These are phyloP conservation scores for Chaetodon auriga DNA, from an alignment of 2,113 vertebrate species.

Conservation along the genomic window DNA sequence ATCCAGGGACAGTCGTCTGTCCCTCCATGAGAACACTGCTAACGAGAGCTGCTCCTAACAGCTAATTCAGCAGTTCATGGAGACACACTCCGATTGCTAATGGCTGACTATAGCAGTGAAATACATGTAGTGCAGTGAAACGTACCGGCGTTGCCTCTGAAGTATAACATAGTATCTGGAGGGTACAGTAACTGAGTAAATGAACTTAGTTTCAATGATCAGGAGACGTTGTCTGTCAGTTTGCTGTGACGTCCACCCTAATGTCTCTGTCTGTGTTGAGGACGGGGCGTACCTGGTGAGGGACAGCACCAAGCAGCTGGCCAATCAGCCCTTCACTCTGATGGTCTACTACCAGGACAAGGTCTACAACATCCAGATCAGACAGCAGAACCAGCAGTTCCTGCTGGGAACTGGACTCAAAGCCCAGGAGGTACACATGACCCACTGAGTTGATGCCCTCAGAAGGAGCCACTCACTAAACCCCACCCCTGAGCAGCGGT, in stretches of 20 bases:
- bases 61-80: too few relatives aligned
- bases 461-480: too few relatives aligned
- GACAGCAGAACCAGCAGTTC: constrained; percentile 86
- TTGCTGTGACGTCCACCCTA: background rate
- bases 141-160: background rate
- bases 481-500: too few relatives aligned
- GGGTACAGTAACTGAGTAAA: too few relatives aligned
- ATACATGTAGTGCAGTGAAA: background rate
- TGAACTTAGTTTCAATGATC: background rate
- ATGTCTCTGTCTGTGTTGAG: constrained; percentile 75
- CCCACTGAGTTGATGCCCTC: background rate
- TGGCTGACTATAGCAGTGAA: background rate
- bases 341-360: constrained; percentile 96
- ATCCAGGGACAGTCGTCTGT: too few relatives aligned
- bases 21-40: too few relatives aligned
- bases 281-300: constrained; percentile 95
- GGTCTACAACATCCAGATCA: constrained; percentile 97
- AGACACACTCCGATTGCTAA: too few relatives aligned
- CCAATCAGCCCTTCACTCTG: constrained; percentile 91
- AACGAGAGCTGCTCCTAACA: too few relatives aligned
- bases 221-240: background rate
- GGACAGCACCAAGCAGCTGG: constrained; percentile 90
- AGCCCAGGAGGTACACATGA: constrained; percentile 88
- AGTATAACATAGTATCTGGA: background rate
- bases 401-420: constrained; percentile 92